Base-by-base conservation (phyloP, 2,113 vertebrate species). In the Aleadryas rufinucha region DNA sequence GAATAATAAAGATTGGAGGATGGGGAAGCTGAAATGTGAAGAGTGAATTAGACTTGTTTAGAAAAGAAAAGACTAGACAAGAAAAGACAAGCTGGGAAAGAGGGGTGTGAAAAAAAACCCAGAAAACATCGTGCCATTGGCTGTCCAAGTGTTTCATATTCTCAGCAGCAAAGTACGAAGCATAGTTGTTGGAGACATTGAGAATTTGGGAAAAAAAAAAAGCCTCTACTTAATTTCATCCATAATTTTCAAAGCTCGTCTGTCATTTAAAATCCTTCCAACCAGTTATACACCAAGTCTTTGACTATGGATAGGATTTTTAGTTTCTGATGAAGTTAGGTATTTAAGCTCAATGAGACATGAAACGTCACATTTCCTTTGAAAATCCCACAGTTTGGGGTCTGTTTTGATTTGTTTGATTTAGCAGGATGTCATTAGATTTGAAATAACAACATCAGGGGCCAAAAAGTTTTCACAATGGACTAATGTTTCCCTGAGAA, bases 41-140 rank as follows among this genome's bases (percentile, higher is more conserved):
- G 95, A 69, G 59, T 81, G 92, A 93, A 83, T 88, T 64, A 95
- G 65, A 57, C 76, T 70, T 87, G 78, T 96, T 94, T 63, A 87
- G 92, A 92, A 91, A 91, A 81, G 90, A 96, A 87, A 96, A 93
- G 90, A 84, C 91, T 93, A 90, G 90, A 93, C 94, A 94, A 84
- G 71, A 89, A 92, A 96, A 96, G 96, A 96, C 96, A 97, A 97
- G 94, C 95, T 97, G 96, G 93, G 94, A 97, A 97, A 96, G 96
- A 95, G 94, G 94, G 89, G 96, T 96, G 95, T 96, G 94, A 95
- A 96, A 96, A 96, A 96, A 82, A 3, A 95, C 57, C 45, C n/a
- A 11, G 84, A 85, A 95, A 88, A 59, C 81, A 66, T 77, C 60
- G 6, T 59, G 70, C 72, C 33, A 90, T 74, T 92, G 66, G 65